A percentile compares a stretch with the other conserved stretches of the same genome.
These are phyloP conservation scores for Calameuta pallipes DNA, from an alignment of 2,888 invertebrate species.

Conservation along the genomic window DNA sequence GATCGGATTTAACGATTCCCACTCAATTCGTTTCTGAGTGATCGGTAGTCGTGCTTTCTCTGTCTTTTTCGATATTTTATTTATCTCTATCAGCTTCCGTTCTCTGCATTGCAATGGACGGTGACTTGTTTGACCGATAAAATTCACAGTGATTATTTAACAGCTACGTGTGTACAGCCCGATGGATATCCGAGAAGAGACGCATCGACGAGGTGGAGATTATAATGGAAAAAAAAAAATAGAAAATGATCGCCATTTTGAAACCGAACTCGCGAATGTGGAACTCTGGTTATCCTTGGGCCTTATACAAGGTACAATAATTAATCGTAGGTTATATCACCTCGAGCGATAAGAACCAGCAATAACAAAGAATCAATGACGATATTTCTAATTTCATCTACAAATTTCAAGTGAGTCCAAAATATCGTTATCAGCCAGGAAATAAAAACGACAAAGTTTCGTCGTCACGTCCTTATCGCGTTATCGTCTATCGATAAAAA, in stretches of 20 bases:
- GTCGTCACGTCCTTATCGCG: too few species aligned
- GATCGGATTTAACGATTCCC: neutral
- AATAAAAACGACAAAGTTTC: neutral
- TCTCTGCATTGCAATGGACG: neutral
- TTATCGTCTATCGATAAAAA: too few species aligned
- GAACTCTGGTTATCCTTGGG: conserved; percentile 36
- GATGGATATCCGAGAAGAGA: neutral
- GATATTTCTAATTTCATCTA: neutral
- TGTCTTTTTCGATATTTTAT: neutral
- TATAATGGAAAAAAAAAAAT: conserved; percentile 15
- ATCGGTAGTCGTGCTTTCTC: neutral
- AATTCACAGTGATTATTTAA: too few species aligned
- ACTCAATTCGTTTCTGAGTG: neutral
- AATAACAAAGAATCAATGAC: neutral
- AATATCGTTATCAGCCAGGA: neutral
- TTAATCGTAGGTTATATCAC: conserved; percentile 14
- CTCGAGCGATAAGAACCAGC: conserved; percentile 8
- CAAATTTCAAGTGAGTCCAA: neutral
- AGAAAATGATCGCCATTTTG: conserved; percentile 8
- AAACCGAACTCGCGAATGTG: conserved; percentile 22
- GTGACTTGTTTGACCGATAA: neutral
- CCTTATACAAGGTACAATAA: conserved; percentile 10
- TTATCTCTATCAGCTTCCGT: too few species aligned
- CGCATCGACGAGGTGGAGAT: conserved; percentile 3
- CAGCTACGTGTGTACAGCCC: neutral